Evolutionary conservation across 2,797 vertebrate genomes (phyloP), one percentile per base, ranked within the genome.

Genomic region (Steatocranus sp.): DNA sequence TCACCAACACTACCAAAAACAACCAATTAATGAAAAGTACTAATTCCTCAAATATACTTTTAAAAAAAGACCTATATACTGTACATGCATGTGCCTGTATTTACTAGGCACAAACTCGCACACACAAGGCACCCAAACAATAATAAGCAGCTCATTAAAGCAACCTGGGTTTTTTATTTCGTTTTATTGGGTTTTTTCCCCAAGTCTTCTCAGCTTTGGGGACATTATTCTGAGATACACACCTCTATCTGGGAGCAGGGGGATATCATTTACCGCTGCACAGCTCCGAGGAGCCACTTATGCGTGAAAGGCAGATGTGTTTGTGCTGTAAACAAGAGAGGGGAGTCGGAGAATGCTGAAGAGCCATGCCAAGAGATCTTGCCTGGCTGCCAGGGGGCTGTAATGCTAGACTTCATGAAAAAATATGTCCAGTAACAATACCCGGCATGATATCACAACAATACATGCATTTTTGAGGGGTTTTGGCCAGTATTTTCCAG

Each of bases 291-390:
- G 92, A 93, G 90, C 88, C 91, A 94, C 91, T 94, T 91, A 83
- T 83, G 89, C 91, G 75, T 95, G 94, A 93, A 94, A 95, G 92
- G 94, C 92, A 95, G 93, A 93, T 93, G 93, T 93, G 91, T 94
- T 93, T 94, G 88, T 91, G 89, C 90, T 91, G 91, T 94, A 92
- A 94, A 94, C 93, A 92, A 93, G 90, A 91, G 90, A 87, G 80
- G 76, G 84, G 89, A 87, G 84, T 87, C 23, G 15, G 83, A 86
- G 81, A 92, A 85, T 15, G 79, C 75, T 77, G 85, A 81, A 76
- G 83, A 90, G 86, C 86, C 86, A 88, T 90, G 89, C 89, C 90
- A 91, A 86, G 88, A 93, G 87, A 89, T 89, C 56, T 34, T 86
- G 51, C 36, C 61, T 74, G 85, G 73, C 85, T 94, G 90, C 82